phyloP scores from a whole-genome alignment of 1,140 invertebrate species.

The Agrilus planipennis region DNA sequence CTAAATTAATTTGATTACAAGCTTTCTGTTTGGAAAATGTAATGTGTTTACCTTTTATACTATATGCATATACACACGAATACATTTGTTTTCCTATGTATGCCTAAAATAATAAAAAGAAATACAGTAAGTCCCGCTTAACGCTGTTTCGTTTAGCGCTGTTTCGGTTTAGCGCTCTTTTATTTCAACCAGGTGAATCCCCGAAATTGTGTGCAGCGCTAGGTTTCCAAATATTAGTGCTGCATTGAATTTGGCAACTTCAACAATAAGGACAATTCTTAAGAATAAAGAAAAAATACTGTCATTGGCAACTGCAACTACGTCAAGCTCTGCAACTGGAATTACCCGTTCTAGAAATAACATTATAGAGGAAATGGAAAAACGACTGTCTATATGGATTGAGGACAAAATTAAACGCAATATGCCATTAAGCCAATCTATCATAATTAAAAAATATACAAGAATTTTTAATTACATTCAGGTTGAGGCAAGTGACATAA shows the following conservation, averaged over 20 bases:
- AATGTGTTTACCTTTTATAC: no score
- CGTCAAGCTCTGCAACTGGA: constrained; percentile 7
- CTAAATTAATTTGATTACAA: no score
- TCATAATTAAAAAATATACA: not conserved
- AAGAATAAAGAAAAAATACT: constrained; percentile 12
- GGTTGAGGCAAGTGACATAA: constrained; percentile 11
- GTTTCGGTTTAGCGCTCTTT: not conserved
- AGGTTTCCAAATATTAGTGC: constrained; percentile 7
- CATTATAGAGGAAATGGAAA: constrained; percentile 7
- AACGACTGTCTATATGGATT: constrained; percentile 5
- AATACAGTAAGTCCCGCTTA: not conserved
- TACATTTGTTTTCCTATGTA: no score
- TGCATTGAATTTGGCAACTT: constrained; percentile 10
- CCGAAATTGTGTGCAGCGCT: no score
- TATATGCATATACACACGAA: no score
- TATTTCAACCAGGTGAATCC: not conserved
- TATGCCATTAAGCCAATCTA: constrained; percentile 9
- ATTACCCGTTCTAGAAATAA: constrained; percentile 11
- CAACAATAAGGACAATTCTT: constrained; percentile 10
- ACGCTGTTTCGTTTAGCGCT: no score
- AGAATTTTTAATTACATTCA: no score
- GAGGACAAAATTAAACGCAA: constrained; percentile 8
- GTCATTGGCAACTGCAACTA: constrained; percentile 9
- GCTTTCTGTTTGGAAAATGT: no score
- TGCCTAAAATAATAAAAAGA: not conserved